A percentile compares a stretch with the other conserved stretches of the same genome.
Conservation (phyloP, 1,140 invertebrate species). For the Diuraphis noxia region DNA sequence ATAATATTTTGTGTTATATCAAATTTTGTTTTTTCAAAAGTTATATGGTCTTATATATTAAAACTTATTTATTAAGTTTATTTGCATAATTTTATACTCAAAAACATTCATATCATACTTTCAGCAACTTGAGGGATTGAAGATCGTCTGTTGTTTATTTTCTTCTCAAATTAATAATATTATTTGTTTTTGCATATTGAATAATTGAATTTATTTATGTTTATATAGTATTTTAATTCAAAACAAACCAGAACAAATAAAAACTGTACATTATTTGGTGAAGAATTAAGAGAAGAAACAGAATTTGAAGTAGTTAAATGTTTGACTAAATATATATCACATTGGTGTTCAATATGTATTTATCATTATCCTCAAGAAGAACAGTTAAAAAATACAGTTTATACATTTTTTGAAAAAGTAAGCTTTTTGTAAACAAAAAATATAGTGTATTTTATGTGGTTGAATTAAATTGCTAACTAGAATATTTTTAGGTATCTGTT, state of each 20-base stretch:
- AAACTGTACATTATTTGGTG: constrained; percentile 9
- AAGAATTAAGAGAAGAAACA: constrained; percentile 24
- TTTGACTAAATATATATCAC: constrained; percentile 40
- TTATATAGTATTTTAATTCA: constrained; percentile 41
- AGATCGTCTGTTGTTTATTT: background rate
- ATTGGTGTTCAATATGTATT: constrained; percentile 38
- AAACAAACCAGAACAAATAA: background rate
- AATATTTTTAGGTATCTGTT: constrained; percentile 23
- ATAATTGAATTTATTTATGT: background rate
- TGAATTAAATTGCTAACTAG: background rate
- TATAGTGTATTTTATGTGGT: background rate
- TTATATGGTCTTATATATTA: no score
- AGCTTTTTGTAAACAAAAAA: background rate
- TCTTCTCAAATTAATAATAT: background rate
- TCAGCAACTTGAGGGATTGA: no score
- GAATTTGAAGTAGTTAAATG: constrained; percentile 46
- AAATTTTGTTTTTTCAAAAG: background rate
- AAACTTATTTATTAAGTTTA: background rate
- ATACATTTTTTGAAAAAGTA: constrained; percentile 50
- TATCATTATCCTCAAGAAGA: constrained; percentile 47
- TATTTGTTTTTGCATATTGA: background rate
- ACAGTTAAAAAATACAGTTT: constrained; percentile 33
- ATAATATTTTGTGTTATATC: background rate
- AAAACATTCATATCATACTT: background rate
- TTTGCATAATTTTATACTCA: background rate